Evolutionary conservation across 2,113 vertebrate species (phyloP).

Genomic region (Hippolais icterina): DNA sequence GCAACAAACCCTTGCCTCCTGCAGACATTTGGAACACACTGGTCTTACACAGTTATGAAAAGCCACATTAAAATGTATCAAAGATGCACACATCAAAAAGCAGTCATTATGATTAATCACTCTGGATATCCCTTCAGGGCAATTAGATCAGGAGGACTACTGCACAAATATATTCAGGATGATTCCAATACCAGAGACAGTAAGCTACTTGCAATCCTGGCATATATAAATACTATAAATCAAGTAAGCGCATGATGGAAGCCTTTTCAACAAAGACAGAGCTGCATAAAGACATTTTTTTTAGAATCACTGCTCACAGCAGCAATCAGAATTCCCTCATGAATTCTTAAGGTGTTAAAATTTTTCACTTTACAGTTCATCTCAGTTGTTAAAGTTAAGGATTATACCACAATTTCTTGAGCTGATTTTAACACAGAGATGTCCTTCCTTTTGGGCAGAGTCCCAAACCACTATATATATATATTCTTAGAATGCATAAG

Average conservation of each 20-base stretch:
- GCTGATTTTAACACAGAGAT: not conserved
- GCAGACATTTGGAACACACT: not conserved
- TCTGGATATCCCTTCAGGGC: not conserved
- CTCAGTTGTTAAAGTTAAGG: not conserved
- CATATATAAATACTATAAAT: not conserved
- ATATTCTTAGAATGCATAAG: not conserved
- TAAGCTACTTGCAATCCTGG: not conserved
- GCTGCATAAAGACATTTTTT: not conserved
- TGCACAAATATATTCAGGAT: not conserved
- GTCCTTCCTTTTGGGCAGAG: not conserved
- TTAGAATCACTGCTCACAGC: not conserved
- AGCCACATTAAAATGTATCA: not conserved
- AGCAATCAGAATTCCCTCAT: not conserved
- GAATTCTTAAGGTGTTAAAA: not conserved
- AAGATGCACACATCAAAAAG: slow-evolving; percentile 1
- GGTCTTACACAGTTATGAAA: not conserved
- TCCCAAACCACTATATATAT: not conserved
- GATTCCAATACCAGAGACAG: not conserved
- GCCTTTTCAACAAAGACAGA: not conserved
- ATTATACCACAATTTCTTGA: not conserved
- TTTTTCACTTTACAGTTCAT: not conserved
- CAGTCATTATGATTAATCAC: slow-evolving; percentile 25
- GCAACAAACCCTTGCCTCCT: not conserved
- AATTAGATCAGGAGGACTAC: not conserved
- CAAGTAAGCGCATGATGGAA: not conserved